Base-by-base conservation (phyloP, 2,888 invertebrate genomes). In the Tortrix viridana region DNA sequence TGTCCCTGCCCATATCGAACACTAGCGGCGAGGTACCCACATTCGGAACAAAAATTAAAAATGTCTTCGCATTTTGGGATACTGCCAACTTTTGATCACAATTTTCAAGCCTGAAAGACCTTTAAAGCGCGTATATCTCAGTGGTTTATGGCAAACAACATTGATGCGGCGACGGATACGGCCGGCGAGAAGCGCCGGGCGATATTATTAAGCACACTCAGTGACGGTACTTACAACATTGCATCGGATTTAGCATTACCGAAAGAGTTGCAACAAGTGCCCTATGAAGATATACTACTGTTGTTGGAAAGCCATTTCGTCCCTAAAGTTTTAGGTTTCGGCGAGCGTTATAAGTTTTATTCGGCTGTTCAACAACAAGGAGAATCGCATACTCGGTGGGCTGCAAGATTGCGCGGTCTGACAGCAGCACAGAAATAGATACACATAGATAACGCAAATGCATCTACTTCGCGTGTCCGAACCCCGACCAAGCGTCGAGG, bases 371-470 rank as follows among this genome's bases (percentile, higher is more conserved):
- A 69, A 26, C 44, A 43, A 20, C 32, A 23, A 4, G 56, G 49
- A 5, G 65, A 67, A 54, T n/a, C 23, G 14, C 16, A 49, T 44
- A n/a, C 55, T 0, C 53, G 66, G 16, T 69, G 66, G 69, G 67
- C 66, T 19, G 66, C 66, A 7, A 48, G 69, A 5, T 20, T 67
- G n/a, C 14, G 65, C 0, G 60, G 64, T 9, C n/a, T 68, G 7
- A 19, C 68, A 6, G 59, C n/a, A n/a, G n/a, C n/a, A n/a, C n/a
- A n/a, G n/a, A n/a, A n/a, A n/a, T n/a, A n/a, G n/a, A n/a, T n/a
- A n/a, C n/a, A n/a, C n/a, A n/a, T n/a, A n/a, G n/a, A n/a, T n/a
- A n/a, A n/a, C n/a, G n/a, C n/a, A n/a, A n/a, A n/a, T n/a, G n/a
- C n/a, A n/a, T n/a, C n/a, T n/a, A n/a, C n/a, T n/a, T n/a, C n/a